Evolutionary conservation across 2,113 vertebrate genomes (phyloP), one percentile per base, ranked within the genome.

Genomic region (Paralichthys olivaceus): DNA sequence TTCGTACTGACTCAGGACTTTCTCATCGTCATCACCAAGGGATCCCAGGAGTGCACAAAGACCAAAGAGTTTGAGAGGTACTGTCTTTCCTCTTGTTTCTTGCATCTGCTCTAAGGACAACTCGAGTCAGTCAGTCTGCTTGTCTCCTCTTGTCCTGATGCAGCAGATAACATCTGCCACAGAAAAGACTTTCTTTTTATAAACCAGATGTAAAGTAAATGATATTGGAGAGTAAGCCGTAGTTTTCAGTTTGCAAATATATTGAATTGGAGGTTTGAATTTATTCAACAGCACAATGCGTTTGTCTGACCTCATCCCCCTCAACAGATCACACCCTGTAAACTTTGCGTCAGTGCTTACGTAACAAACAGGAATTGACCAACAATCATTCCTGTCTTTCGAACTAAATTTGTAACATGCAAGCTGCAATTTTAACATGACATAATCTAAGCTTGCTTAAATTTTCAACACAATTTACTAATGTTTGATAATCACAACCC

Each of bases 1-100:
- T 99, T 99, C 87, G 98, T 99, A 40, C 93, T 99, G 90, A 99
- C 98, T 0, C 98, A 99, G 86, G 98, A 99, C 93, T 99, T 99
- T 82, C 93, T 99, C 88, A 98, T 99, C 55, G 97, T 99, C 79
- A 99, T 99, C 84, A 99, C 97, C 92, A 99, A 99, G 92, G 98
- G 98, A 91, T 96, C 97, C 58, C 97, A 98, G 81, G 98, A 99
- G 87, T 99, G 96, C 83, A 96, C 97, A 60, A 99, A 99, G 93
- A 99, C 97, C 11, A 96, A 96, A 92, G 97, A 99, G 90, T 99
- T 99, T 92, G 97, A 99, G 89, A 96, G 98, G 98, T 98, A 81
- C 25, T n/a, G n/a, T n/a, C n/a, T n/a, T n/a, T 45, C 4, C 37
- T 40, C 20, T 17, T 34, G 6, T 7, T 61, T 51, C 11, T 56